Base-by-base conservation (phyloP, 2,797 vertebrate genomes). In the Salarias fasciatus region DNA sequence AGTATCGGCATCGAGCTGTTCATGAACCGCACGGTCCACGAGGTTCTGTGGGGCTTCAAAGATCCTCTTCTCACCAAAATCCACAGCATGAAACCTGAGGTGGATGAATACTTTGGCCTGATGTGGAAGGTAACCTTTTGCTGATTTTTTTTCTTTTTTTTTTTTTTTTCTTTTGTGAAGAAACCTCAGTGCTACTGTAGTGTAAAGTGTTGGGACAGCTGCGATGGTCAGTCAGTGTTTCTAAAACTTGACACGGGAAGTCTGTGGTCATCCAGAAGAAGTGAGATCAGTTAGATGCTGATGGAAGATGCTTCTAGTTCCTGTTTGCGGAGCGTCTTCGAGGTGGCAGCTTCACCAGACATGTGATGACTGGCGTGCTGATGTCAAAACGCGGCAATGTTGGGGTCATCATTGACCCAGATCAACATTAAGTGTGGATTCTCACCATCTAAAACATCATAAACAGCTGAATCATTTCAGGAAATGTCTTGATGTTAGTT, bases 41-140 rank as follows among this genome's bases (percentile, higher is more conserved):
- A 94, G 80, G 28, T 93, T 6, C 75, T 94, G 15, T 94, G 93
- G 93, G 93, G 93, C 68, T 94, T 93, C 79, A 91, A 93, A 69
- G 91, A 94, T 77, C 93, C 93, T 0, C 75, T 94, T 6, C 88
- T 94, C 50, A 4, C 86, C 9, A 90, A 89, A 47, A 0, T 94
- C 55, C 90, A 91, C 51, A 0, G 3, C 53, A 0, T 94, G 58
- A 92, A 83, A 72, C 91, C 92, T 1, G 92, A 94, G 0, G 92
- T 94, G 53, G 92, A 94, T 0, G 92, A 93, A 31, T 43, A 89
- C 52, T 94, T 94, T 50, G 93, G 93, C 37, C 86, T 94, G 33
- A 94, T 94, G 93, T 94, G 92, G 89, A 94, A 94, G 89, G 93
- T 94, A 72, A 76, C 84, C 4, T 31, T 2, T 8, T 3, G 84